Percentiles rank a stretch among this genome's conserved stretches.
Evolutionary conservation across 2,113 vertebrate species (phyloP).

Genomic region (Austrofundulus limnaeus): DNA sequence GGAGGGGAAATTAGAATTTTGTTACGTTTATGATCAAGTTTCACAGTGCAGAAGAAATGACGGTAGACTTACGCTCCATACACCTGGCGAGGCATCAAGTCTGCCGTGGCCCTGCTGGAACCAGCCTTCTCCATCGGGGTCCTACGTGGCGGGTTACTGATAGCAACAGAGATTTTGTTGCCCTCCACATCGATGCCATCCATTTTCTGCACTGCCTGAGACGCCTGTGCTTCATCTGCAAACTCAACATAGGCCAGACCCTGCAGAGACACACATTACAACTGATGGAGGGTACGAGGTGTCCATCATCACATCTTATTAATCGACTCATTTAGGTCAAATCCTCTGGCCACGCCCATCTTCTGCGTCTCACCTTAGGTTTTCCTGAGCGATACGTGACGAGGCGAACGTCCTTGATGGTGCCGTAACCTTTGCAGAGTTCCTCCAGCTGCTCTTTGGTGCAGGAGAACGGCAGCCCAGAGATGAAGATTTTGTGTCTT

Average conservation of each 20-base stretch:
- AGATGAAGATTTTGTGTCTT: constrained; percentile 96
- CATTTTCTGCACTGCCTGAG: constrained; percentile 92
- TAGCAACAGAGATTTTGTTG: constrained; percentile 88
- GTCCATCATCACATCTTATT: not conserved
- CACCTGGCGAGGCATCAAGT: constrained; percentile 72
- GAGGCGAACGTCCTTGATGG: constrained; percentile 87
- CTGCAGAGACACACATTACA: constrained; percentile 65
- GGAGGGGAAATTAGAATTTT: not conserved
- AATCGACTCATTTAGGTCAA: not conserved
- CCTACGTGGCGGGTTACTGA: constrained; percentile 92
- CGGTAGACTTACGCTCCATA: constrained; percentile 87
- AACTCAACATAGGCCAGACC: constrained; percentile 96
- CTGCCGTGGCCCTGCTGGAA: constrained; percentile 36
- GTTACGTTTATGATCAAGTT: no score
- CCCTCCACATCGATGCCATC: constrained; percentile 84
- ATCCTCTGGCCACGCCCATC: not conserved
- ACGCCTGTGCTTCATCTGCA: constrained; percentile 88
- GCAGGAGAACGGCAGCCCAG: constrained; percentile 90
- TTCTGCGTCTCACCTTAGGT: constrained; percentile 84
- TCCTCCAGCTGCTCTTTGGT: constrained; percentile 89
- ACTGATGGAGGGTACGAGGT: not conserved
- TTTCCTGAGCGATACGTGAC: constrained; percentile 96
- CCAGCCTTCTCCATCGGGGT: constrained; percentile 71
- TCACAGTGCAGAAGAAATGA: not conserved
- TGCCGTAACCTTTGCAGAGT: constrained; percentile 86